Conservation (phyloP, 2,888 invertebrate species). For the Drosophila putrida region DNA sequence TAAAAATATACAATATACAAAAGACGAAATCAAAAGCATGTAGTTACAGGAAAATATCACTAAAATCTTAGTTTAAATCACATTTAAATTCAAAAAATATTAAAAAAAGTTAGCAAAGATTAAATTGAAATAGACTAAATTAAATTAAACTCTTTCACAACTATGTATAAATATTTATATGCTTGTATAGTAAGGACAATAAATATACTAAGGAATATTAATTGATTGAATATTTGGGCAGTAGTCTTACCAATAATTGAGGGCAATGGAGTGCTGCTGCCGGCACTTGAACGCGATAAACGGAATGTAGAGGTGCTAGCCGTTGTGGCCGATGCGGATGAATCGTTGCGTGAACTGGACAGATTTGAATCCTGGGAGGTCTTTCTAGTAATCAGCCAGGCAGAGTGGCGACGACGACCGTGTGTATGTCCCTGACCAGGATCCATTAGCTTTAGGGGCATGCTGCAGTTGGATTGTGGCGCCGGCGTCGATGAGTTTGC, state of each 20-base stretch:
- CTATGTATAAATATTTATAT: too few species aligned
- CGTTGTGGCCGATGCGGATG: slow-evolving; percentile 95
- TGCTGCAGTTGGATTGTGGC: slow-evolving; percentile 86
- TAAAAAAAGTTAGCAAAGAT: too few species aligned
- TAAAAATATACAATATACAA: too few species aligned
- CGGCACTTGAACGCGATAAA: slow-evolving; percentile 92
- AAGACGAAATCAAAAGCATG: too few species aligned
- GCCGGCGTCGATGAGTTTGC: slow-evolving; percentile 86
- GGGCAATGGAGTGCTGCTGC: slow-evolving; percentile 86
- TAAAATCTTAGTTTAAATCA: too few species aligned
- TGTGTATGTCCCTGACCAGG: slow-evolving; percentile 85
- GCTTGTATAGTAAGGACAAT: too few species aligned
- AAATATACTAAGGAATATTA: too few species aligned
- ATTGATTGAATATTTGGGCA: too few species aligned
- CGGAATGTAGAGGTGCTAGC: slow-evolving; percentile 96
- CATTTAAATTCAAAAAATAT: too few species aligned
- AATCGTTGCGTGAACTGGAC: slow-evolving; percentile 95
- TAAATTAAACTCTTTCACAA: too few species aligned
- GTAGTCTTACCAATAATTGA: slow-evolving; percentile 82
- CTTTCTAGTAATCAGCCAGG: slow-evolving; percentile 96
- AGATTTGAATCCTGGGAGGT: slow-evolving; percentile 96
- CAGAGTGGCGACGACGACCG: slow-evolving; percentile 91
- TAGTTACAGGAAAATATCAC: too few species aligned
- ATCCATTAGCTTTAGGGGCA: slow-evolving; percentile 90
- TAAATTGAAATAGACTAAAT: too few species aligned